Evolutionary conservation across 1,140 invertebrate species (phyloP), one percentile per base, ranked within the genome.

Genomic region (Brachionus paranguensis): DNA sequence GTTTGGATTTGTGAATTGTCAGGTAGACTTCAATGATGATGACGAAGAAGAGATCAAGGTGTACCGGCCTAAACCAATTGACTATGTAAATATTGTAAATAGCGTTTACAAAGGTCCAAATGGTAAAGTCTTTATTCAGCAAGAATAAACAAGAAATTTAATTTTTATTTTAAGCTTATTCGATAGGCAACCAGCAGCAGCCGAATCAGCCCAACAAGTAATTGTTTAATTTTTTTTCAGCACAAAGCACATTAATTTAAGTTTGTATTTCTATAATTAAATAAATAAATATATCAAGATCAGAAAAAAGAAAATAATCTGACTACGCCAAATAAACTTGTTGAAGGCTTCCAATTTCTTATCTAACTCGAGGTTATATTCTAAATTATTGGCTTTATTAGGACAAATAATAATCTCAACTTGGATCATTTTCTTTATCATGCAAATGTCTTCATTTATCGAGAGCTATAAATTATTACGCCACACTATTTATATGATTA

Each of bases 51-150:
- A 68, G 3, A 41, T 41, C 12, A 72, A 72, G 5, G n/a, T 72
- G 3, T 43, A 41, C n/a, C 29, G 29, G 29, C 29, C 68, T 41
- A 72, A 45, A 72, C 68, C 68, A 20, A 37, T 37, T 41, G 68
- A 72, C 17, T 72, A 72, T 72, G n/a, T 72, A 41, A 72, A 72
- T 72, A 72, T 17, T 72, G 68, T 72, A 72, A 72, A 72, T 72
- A 72, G 24, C 33, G 65, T 14, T 29, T 29, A 68, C 29, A 33
- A 68, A 2, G 24, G 12, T 20, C 37, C 29, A 12, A 72, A 7
- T 33, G 29, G n/a, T 41, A 72, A 72, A 43, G 14, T 20, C 5
- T 55, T 6, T 8, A 55, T 7, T n/a, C 14, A 55, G 7, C 45
- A 50, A 50, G 0, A 50, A 50, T n/a, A 14, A 50, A 2, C 45